Conservation (phyloP, 2,888 invertebrate species). For the Torymus aiolomorphi region DNA sequence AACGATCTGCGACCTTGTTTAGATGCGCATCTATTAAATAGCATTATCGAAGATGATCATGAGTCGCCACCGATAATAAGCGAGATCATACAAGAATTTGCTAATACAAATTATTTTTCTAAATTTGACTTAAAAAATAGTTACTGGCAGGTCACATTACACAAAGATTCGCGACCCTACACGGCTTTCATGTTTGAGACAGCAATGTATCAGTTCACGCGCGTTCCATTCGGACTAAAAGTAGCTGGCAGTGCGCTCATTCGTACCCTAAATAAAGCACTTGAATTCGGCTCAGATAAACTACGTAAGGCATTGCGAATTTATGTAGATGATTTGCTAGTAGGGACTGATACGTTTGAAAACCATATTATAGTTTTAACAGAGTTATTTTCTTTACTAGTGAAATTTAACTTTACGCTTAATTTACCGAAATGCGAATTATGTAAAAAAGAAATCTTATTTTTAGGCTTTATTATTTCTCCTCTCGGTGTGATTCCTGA, state of each 20-base stretch:
- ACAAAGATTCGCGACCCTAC: not conserved
- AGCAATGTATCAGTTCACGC: not conserved
- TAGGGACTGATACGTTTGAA: too few relatives aligned
- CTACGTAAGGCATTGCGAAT: too few relatives aligned
- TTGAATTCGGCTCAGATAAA: too few relatives aligned
- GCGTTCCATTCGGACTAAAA: not conserved
- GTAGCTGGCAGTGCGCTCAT: too few relatives aligned
- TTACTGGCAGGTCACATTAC: not conserved
- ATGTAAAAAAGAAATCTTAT: not conserved
- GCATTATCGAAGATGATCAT: not conserved
- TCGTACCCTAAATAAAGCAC: too few relatives aligned
- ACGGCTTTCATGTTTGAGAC: not conserved
- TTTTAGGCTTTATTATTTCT: not conserved
- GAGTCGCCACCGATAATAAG: not conserved
- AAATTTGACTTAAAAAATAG: too few relatives aligned
- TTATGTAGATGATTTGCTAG: too few relatives aligned
- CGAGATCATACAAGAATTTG: not conserved
- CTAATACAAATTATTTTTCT: too few relatives aligned
- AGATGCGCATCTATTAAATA: not conserved
- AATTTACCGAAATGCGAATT: constrained; percentile 10
- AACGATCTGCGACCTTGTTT: not conserved
- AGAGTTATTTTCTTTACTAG: not conserved
- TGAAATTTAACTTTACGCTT: not conserved
- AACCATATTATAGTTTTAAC: not conserved
- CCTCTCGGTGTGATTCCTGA: not conserved